Base-by-base conservation (phyloP, 2,797 vertebrate genomes). In the Selene dorsalis region DNA sequence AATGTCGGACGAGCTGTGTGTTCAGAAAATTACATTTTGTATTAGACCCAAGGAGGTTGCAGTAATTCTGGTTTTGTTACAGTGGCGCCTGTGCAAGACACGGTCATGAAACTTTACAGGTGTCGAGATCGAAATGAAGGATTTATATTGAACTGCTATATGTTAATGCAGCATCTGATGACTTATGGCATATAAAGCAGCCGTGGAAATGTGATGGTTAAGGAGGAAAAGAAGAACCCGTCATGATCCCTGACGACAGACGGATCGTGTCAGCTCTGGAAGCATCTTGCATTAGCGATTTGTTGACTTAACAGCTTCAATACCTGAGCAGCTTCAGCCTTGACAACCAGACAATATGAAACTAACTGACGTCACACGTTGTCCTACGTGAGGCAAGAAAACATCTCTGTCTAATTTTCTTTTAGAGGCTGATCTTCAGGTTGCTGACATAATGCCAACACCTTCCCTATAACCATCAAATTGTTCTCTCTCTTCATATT, bases 271-370 rank as follows among this genome's bases (percentile, higher is more conserved):
- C 35, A 18, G 4, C 26, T 62, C 9, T 26, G 18, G 39, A 57
- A 8, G 14, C 61, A 4, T 72, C 52, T 60, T n/a, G 7, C 2
- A 18, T 73, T 55, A 11, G 14, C 13, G 52, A 68, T 77, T 52
- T 73, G 26, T 73, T 56, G 24, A 62, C 43, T 62, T 5, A 61
- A 28, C 39, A 66, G 43, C 55, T 72, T n/a, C 61, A 80, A 24
- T 63, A 7, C 12, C 8, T 0, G 4, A 79, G 28, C 58, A 63
- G 55, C 59, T 71, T 62, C 60, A 74, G 55, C 59, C 67, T 83
- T 77, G 38, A 81, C 74, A 65, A 52, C 35, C 63, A 77, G 65
- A 60, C 59, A 28, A 6, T 47, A 17, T 80, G 17, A 53, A 20
- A 41, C 28, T 11, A n/a, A 30, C 35, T 63, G 38, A 79, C 7